Evolutionary conservation across 2,113 vertebrate genomes (phyloP).

Genomic region (Sinocyclocheilus maitianheensis): DNA sequence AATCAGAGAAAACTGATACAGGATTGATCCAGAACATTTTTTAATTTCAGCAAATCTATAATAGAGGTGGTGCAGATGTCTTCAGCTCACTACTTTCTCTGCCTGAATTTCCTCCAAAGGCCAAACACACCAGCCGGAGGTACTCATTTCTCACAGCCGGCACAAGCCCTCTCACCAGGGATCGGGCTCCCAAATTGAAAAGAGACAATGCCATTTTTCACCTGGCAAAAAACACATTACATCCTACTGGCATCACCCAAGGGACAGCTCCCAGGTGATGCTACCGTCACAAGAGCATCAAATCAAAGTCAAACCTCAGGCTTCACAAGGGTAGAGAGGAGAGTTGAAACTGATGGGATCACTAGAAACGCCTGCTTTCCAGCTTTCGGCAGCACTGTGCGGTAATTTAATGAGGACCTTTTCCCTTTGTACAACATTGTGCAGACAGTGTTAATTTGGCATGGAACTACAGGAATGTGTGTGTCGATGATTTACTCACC

Average conservation of each 20-base stretch:
- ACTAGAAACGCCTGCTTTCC: neutral
- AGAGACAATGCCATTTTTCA: slow-evolving; percentile 53
- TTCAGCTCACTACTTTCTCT: slow-evolving; percentile 15
- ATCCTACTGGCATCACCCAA: slow-evolving; percentile 27
- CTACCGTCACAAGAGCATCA: slow-evolving; percentile 12
- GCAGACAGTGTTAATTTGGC: neutral
- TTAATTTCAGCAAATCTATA: neutral
- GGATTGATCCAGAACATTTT: neutral
- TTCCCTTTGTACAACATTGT: neutral
- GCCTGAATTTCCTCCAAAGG: slow-evolving; percentile 21
- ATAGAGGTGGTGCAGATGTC: neutral
- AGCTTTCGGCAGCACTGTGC: neutral
- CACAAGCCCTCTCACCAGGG: slow-evolving; percentile 17
- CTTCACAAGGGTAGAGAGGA: slow-evolving; percentile 1
- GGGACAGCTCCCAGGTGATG: slow-evolving; percentile 15
- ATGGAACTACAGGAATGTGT: neutral
- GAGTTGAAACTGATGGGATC: slow-evolving; percentile 10
- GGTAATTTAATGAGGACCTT: neutral
- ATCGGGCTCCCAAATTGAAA: slow-evolving; percentile 49
- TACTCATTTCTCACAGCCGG: slow-evolving; percentile 45
- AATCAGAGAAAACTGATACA: neutral
- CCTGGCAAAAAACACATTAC: slow-evolving; percentile 45
- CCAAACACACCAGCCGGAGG: neutral
- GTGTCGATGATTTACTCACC: neutral
- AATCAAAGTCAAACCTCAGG: slow-evolving; percentile 28